These are phyloP conservation scores for Rhabdomys pumilio DNA, from an alignment of 2,797 vertebrate species.

Conservation along the genomic window DNA sequence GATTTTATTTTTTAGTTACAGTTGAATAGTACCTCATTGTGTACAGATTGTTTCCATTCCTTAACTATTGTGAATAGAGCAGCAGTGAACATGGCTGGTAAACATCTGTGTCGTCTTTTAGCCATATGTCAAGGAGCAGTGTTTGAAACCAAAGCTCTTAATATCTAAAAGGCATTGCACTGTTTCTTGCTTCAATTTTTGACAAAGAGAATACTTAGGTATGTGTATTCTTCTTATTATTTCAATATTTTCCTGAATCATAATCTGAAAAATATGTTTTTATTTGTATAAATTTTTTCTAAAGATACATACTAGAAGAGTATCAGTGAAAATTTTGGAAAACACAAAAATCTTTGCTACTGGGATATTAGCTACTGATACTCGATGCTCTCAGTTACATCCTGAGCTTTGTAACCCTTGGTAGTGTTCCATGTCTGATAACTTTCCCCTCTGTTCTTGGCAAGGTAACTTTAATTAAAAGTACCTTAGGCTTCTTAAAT, in stretches of 20 bases:
- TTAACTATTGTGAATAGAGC: background rate
- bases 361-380: background rate
- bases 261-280: background rate
- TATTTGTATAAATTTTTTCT: constrained; percentile 5
- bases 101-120: background rate
- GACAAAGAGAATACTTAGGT: background rate
- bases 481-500: background rate
- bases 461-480: background rate
- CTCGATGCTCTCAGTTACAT: background rate
- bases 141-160: constrained; percentile 19
- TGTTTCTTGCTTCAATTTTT: constrained; percentile 25
- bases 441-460: background rate
- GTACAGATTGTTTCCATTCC: background rate
- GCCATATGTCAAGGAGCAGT: background rate
- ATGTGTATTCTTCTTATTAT: background rate
- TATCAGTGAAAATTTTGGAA: background rate
- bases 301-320: background rate
- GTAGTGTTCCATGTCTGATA: background rate
- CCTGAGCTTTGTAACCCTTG: background rate
- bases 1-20: background rate
- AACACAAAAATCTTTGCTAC: background rate
- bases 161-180: background rate
- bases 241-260: constrained; percentile 4
- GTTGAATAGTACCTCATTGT: background rate
- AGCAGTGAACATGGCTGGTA: background rate